These are phyloP conservation scores for Mionectes olivaceus DNA, from an alignment of 2,797 vertebrate species.

Conservation along the genomic window DNA sequence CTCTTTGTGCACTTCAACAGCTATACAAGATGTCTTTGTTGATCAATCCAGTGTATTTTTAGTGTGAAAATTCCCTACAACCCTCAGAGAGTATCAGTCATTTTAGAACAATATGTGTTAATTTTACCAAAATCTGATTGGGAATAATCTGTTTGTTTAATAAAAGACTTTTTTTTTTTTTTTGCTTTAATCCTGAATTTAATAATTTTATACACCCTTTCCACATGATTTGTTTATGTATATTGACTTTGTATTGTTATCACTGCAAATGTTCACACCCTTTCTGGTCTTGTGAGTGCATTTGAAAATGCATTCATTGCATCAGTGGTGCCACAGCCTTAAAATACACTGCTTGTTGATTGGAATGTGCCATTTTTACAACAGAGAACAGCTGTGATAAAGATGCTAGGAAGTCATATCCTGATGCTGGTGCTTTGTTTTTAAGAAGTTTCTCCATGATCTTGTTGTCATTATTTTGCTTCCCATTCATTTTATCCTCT, in stretches of 20 bases:
- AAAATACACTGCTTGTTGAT: background rate
- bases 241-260: background rate
- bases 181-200: background rate
- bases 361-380: constrained; percentile 8
- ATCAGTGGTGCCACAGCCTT: background rate
- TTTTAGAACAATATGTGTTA: background rate
- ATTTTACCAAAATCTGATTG: background rate
- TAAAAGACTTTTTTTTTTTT: background rate
- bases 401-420: background rate
- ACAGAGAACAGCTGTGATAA: background rate
- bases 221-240: background rate
- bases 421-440: background rate
- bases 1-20: background rate
- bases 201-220: background rate
- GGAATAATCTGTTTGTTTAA: background rate
- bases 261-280: background rate
- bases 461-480: background rate
- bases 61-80: background rate
- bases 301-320: background rate
- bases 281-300: background rate
- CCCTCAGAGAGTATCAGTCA: background rate
- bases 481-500: background rate
- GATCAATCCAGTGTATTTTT: background rate
- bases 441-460: background rate
- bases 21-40: background rate